Conservation (phyloP, 1,140 invertebrate species). For the Mizuhopecten yessoensis region DNA sequence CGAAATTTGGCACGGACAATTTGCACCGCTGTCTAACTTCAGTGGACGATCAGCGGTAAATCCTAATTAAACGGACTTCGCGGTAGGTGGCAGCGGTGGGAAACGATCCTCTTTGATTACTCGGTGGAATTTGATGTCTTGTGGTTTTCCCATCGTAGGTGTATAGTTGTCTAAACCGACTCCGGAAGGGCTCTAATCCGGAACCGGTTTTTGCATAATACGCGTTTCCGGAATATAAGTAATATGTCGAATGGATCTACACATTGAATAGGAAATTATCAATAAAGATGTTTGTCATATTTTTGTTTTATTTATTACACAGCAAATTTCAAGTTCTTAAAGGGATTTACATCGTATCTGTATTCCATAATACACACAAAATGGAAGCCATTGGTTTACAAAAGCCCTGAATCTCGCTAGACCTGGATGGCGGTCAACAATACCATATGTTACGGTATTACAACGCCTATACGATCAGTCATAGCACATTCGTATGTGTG, state of each 20-base stretch:
- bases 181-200: background rate
- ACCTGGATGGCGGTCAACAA: background rate
- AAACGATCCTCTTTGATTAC: background rate
- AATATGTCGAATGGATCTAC: background rate
- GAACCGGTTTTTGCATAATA: background rate
- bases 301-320: too few species aligned
- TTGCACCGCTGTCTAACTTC: background rate
- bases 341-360: background rate
- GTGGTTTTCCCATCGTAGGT: constrained; percentile 37
- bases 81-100: background rate
- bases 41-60: background rate
- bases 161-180: background rate
- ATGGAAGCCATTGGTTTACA: too few species aligned
- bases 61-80: background rate
- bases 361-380: too few species aligned
- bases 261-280: background rate
- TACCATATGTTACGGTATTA: background rate
- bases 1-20: constrained; percentile 32
- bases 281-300: background rate
- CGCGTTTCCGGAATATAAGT: background rate
- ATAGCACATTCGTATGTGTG: background rate
- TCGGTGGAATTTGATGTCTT: background rate
- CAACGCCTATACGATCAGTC: background rate
- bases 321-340: background rate
- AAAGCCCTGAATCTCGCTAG: background rate